Conservation (phyloP, 1,140 invertebrate species). For the Lepeophtheirus salmonis region DNA sequence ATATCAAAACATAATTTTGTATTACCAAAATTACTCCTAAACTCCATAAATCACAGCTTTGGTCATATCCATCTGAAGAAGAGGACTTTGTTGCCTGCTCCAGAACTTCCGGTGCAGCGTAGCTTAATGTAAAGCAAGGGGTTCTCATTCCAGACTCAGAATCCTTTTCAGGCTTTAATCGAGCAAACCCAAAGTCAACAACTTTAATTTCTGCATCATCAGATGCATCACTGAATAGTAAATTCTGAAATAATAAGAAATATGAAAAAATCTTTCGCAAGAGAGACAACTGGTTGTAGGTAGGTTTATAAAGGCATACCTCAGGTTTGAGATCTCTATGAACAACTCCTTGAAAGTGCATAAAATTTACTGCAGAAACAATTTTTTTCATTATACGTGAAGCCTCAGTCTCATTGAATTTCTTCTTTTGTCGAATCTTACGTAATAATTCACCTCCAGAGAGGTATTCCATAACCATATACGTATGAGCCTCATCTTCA, state of each 20-base stretch:
- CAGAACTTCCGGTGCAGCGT: constrained; percentile 77
- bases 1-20: constrained; percentile 18
- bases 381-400: constrained; percentile 50
- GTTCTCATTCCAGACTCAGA: constrained; percentile 44
- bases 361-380: constrained; percentile 55
- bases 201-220: constrained; percentile 30
- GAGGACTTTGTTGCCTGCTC: constrained; percentile 29
- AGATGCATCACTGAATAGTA: constrained; percentile 22
- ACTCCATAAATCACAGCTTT: constrained; percentile 81
- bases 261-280: background rate
- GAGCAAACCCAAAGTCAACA: constrained; percentile 76
- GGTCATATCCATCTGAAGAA: constrained; percentile 43
- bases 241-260: constrained; percentile 21
- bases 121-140: constrained; percentile 69
- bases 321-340: constrained; percentile 81
- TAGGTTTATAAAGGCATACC: constrained; percentile 27
- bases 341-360: constrained; percentile 57
- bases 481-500: constrained; percentile 39
- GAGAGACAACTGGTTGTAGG: background rate
- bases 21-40: constrained; percentile 61
- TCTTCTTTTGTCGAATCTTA: constrained; percentile 38
- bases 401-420: constrained; percentile 48
- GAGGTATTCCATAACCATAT: constrained; percentile 66
- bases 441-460: constrained; percentile 68
- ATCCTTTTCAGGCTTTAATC: constrained; percentile 37